Percentiles rank a stretch among this genome's conserved stretches.
phyloP scores from a whole-genome alignment of 2,888 invertebrate genomes.

The Drepanosiphum platanoidis region DNA sequence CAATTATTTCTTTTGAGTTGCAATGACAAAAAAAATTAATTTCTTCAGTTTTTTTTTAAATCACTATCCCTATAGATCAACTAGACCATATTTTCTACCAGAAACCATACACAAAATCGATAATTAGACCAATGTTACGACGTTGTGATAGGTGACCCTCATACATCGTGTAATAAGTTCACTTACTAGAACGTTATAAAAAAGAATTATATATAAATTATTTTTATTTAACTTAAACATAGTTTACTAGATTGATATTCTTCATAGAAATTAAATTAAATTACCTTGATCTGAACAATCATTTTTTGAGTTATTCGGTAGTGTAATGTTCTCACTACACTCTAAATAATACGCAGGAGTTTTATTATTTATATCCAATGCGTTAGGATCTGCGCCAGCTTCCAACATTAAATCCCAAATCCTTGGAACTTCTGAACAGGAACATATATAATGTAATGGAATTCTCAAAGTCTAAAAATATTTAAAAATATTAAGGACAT shows the following conservation, averaged over 20 bases:
- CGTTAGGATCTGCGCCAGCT: slow-evolving; percentile 74
- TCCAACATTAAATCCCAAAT: slow-evolving; percentile 73
- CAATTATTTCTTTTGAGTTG: no score
- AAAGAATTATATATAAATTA: no score
- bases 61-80: no score
- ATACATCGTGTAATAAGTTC: no score
- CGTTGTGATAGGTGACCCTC: no score
- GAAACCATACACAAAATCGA: no score
- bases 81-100: no score
- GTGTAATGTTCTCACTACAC: slow-evolving; percentile 70
- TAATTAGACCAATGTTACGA: no score
- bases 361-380: slow-evolving; percentile 72
- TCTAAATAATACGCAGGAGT: slow-evolving; percentile 72
- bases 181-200: no score
- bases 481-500: background rate
- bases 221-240: no score
- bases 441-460: slow-evolving; percentile 76
- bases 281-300: slow-evolving; percentile 53
- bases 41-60: no score
- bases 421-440: slow-evolving; percentile 71
- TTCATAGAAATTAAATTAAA: background rate
- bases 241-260: background rate
- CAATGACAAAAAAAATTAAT: no score
- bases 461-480: slow-evolving; percentile 74
- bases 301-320: slow-evolving; percentile 67